Base-by-base conservation (phyloP, 2,888 invertebrate species). In the Eilema depressum region DNA sequence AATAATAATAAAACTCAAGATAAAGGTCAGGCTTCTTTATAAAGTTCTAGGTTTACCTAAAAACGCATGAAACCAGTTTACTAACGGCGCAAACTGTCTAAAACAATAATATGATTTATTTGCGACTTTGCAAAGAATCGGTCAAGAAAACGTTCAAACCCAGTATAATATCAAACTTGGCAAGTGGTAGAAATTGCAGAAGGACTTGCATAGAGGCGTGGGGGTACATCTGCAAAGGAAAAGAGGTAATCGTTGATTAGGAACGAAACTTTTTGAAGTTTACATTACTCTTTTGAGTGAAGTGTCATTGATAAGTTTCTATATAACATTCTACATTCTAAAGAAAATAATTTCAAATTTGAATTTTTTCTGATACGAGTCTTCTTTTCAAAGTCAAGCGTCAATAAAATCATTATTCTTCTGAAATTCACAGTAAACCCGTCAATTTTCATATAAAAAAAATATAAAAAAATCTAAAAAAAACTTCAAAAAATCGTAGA, bases 371-470 rank as follows among this genome's bases (percentile, higher is more conserved):
- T 20, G 7, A 2, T 47, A 20, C 47, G 5, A 53, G 53, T 53
- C 53, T 53, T 53, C 53, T 53, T 53, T 53, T 53, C 0, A 53
- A 53, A 53, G 53, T 8, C 8, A n/a, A 53, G n/a, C n/a, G n/a
- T n/a, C 10, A 53, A n/a, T n/a, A 53, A 53, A 53, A 53, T 53
- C 53, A 53, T 53, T n/a, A 53, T 53, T 20, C 8, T 53, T 53
- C n/a, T 53, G 53, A 53, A 53, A 53, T 53, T 53, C 53, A 53
- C 2, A 53, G 53, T 53, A 53, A 53, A 47, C 7, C 3, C 53
- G 10, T 41, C 63, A 33, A 20, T 3, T 63, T 63, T 63, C 10
- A 17, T 26, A 63, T 41, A 63, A 63, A 62, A 62, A 33, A 53
- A 20, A n/a, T 20, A 10, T 41, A 28, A 2, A 41, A 53, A 53